Evolutionary conservation across 2,113 vertebrate genomes (phyloP).

Genomic region (Oncorhynchus kisutch): DNA sequence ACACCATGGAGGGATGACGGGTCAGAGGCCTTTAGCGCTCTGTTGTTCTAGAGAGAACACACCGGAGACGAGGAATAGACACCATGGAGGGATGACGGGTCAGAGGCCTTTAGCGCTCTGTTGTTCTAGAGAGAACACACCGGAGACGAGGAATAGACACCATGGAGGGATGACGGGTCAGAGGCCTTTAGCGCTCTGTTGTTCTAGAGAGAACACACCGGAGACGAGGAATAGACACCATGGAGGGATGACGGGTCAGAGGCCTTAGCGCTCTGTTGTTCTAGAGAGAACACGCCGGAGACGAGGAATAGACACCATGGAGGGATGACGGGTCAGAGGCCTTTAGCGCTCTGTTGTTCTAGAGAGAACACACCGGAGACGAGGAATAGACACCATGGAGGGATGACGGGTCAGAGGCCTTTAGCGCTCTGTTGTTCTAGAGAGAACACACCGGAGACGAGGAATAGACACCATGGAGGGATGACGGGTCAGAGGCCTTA

Average conservation of each 20-base stretch:
- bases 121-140: no score
- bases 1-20: slow-evolving; percentile 17
- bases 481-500: background rate
- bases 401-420: background rate
- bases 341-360: background rate
- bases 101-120: background rate
- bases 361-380: no score
- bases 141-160: background rate
- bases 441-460: no score
- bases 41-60: no score
- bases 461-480: slow-evolving; percentile 15
- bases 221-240: background rate
- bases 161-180: slow-evolving; percentile 11
- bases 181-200: background rate
- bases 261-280: background rate
- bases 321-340: background rate
- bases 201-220: no score
- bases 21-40: background rate
- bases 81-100: slow-evolving; percentile 14
- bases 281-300: no score
- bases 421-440: no score
- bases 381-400: slow-evolving; percentile 15
- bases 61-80: background rate
- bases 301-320: slow-evolving; percentile 4
- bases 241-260: slow-evolving; percentile 1